Evolutionary conservation across 2,113 vertebrate genomes (phyloP), one percentile per base, ranked within the genome.

Genomic region (Passer montanus): DNA sequence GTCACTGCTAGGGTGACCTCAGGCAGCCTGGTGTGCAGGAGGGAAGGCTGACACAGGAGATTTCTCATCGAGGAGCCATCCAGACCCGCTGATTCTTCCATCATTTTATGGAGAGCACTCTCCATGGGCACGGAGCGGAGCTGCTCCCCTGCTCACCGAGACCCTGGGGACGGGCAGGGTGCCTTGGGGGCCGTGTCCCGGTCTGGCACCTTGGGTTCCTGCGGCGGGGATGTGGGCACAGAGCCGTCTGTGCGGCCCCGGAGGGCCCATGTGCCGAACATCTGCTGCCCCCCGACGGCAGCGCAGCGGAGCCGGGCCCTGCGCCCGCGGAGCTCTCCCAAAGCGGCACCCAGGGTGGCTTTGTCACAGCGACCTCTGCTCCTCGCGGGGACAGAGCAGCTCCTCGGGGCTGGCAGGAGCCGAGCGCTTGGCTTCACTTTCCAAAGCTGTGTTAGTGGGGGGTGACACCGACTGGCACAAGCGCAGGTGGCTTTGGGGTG

Each of bases 251-350:
- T 16, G 81, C 28, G n/a, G 4, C 20, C 8, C 0, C 9, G 37
- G 35, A 10, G 44, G 12, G 3, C 17, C 13, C 10, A 24, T 49
- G 62, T 8, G 4, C 7, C 14, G 30, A 73, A 17, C 62, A 14
- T 19, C 55, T 93, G 93, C 95, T 91, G 95, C 93, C 94, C 30
- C 93, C 96, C 50, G 2, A 50, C 33, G 87, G 93, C 77, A 18
- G 81, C 19, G 3, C 17, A 3, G 56, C 31, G 8, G 44, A 31
- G 20, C 49, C 35, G 28, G 1, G 11, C n/a, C 12, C 4, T 2
- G 37, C 73, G 15, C 46, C 64, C 1, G 14, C 2, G 0, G 1
- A 0, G 3, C 11, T 62, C 75, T 79, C 43, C 21, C 3, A 0
- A 2, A 49, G 56, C 7, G 0, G 39, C 26, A 26, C 12, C 58